These are phyloP conservation scores for Zonitis immaculata DNA, from an alignment of 2,888 invertebrate genomes.

Conservation along the genomic window DNA sequence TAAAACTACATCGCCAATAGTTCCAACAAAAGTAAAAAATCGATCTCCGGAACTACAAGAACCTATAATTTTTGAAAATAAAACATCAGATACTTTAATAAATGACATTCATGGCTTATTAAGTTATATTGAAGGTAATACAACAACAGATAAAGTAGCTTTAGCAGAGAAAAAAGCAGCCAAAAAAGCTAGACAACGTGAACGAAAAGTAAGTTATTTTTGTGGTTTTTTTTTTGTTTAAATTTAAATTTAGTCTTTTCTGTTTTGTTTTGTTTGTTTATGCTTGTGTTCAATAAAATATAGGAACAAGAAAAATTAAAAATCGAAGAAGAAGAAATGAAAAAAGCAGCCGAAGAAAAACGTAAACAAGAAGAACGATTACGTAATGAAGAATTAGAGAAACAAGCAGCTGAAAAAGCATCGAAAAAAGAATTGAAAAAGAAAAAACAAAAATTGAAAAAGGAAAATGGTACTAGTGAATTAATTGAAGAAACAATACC, in stretches of 20 bases:
- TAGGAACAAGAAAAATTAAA: constrained; percentile 39
- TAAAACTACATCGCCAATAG: constrained; percentile 4
- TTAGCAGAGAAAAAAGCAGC: constrained; percentile 64
- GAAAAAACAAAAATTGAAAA: constrained; percentile 21
- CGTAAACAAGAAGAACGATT: constrained; percentile 37
- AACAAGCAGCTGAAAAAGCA: constrained; percentile 35
- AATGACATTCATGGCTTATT: constrained; percentile 44
- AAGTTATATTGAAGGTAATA: constrained; percentile 46
- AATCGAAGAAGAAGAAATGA: constrained; percentile 32
- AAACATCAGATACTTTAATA: constrained; percentile 11
- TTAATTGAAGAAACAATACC: constrained; percentile 47
- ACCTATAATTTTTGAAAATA: constrained; percentile 7
- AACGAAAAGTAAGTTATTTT: constrained; percentile 59
- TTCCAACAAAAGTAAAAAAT: constrained; percentile 4
- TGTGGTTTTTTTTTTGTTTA: constrained; percentile 1
- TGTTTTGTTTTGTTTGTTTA: no score
- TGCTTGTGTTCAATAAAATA: constrained; percentile 10
- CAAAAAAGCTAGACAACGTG: constrained; percentile 77
- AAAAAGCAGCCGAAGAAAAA: constrained; percentile 27
- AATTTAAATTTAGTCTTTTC: background rate
- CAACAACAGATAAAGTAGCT: constrained; percentile 38
- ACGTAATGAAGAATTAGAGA: constrained; percentile 32
- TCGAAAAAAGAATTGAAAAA: constrained; percentile 16
- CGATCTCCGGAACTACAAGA: constrained; percentile 1
- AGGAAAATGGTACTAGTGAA: constrained; percentile 18